Percentiles rank a stretch among this genome's conserved stretches.
These are phyloP conservation scores for Drosophila crucigera DNA, from an alignment of 2,888 invertebrate genomes.

Conservation along the genomic window DNA sequence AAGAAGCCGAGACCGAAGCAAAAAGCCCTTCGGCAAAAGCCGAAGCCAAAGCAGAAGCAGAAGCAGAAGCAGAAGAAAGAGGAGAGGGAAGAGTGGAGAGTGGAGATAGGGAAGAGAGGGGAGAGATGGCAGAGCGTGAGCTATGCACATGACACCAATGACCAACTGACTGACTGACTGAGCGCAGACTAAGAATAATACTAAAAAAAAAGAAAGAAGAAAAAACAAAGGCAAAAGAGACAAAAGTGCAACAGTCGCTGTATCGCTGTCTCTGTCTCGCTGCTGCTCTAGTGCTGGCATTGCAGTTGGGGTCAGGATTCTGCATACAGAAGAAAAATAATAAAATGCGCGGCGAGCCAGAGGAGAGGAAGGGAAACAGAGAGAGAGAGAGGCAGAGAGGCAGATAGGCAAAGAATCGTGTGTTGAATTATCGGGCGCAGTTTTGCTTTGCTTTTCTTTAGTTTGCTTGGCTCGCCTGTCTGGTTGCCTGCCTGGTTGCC, in stretches of 20 bases:
- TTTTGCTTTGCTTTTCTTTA: slow-evolving; percentile 12
- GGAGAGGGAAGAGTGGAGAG: background rate
- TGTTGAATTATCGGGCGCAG: slow-evolving; percentile 24
- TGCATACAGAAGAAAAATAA: background rate
- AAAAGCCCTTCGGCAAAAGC: slow-evolving; percentile 2
- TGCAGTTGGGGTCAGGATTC: slow-evolving; percentile 6
- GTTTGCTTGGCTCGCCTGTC: background rate
- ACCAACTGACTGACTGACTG: slow-evolving; percentile 82
- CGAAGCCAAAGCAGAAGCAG: slow-evolving; percentile 2
- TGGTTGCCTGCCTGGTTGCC: no score
- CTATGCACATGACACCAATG: slow-evolving; percentile 78
- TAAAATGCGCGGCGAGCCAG: background rate
- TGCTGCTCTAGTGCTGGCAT: background rate
- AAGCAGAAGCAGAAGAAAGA: slow-evolving; percentile 24
- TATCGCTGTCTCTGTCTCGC: slow-evolving; percentile 3
- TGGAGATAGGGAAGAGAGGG: slow-evolving; percentile 7
- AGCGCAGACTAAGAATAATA: slow-evolving; percentile 35
- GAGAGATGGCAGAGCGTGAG: slow-evolving; percentile 29
- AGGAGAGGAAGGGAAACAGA: background rate
- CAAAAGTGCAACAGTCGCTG: slow-evolving; percentile 13
- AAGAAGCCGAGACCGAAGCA: background rate
- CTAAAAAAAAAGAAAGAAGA: slow-evolving; percentile 15
- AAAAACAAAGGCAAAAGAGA: slow-evolving; percentile 1
- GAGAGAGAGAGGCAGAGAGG: background rate
- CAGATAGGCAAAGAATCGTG: background rate